Evolutionary conservation across 2,888 invertebrate species (phyloP).

Genomic region (Lithophane semibrunnea): DNA sequence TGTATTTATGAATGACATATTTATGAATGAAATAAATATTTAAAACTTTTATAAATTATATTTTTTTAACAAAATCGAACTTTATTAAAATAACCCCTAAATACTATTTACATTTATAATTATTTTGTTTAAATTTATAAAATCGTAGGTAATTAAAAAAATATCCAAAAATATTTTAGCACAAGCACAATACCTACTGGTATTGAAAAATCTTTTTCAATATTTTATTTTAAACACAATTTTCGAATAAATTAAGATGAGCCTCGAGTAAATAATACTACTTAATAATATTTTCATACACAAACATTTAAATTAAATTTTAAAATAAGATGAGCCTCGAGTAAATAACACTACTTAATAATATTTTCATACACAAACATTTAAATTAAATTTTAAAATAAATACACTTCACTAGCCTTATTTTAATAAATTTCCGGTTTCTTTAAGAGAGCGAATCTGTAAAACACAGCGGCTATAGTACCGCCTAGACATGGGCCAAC

Average conservation of each 20-base stretch:
- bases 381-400: neutral
- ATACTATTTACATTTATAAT: neutral
- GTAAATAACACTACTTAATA: neutral
- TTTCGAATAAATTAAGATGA: no score
- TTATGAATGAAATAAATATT: neutral
- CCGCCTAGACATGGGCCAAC: constrained; percentile 90
- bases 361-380: neutral
- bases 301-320: no score
- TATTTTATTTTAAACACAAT: no score
- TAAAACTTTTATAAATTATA: neutral
- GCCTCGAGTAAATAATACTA: neutral
- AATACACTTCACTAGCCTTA: neutral
- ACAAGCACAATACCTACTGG: no score
- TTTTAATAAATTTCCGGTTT: constrained; percentile 45
- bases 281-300: no score
- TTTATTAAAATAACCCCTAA: neutral
- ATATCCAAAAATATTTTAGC: no score
- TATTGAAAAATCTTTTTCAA: neutral
- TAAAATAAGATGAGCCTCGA: neutral
- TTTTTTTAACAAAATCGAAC: neutral
- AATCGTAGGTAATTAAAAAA: neutral
- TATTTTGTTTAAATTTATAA: neutral
- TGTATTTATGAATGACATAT: neutral
- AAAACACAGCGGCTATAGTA: constrained; percentile 75
- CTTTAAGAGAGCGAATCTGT: constrained; percentile 76